Percentiles rank a stretch among this genome's conserved stretches.
These are phyloP conservation scores for Drosophila kanapiae DNA, from an alignment of 1,140 invertebrate genomes.

Conservation along the genomic window DNA sequence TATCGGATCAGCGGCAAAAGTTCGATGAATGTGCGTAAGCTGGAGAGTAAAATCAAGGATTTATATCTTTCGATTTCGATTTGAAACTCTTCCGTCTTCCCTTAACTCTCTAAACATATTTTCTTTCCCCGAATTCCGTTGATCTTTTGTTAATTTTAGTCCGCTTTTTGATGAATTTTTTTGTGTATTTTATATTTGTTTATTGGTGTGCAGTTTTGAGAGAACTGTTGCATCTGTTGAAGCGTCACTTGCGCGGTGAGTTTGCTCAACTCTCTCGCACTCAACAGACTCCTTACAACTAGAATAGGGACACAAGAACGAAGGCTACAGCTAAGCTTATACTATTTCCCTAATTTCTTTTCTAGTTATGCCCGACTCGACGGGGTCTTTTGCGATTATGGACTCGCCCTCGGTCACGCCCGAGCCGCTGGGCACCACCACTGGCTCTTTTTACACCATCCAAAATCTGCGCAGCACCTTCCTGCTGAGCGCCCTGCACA, in stretches of 20 bases:
- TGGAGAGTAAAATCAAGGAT: background rate
- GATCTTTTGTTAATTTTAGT: conserved; percentile 46
- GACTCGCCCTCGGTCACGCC: conserved; percentile 80
- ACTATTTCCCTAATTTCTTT: conserved; percentile 25
- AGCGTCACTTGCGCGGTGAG: conserved; percentile 69
- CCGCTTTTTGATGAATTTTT: conserved; percentile 5
- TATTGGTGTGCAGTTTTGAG: conserved; percentile 59
- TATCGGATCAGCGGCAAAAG: conserved; percentile 87
- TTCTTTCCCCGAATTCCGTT: conserved; percentile 37
- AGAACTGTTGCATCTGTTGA: conserved; percentile 67
- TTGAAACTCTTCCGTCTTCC: background rate
- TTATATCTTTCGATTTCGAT: background rate
- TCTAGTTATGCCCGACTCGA: conserved; percentile 76
- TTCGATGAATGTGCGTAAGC: conserved; percentile 81
- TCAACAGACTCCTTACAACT: conserved; percentile 23
- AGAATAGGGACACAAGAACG: background rate
- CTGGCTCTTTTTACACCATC: conserved; percentile 80
- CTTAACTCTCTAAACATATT: conserved; percentile 24
- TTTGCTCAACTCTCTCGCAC: conserved; percentile 52
- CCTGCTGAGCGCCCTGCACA: conserved; percentile 82
- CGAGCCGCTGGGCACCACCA: conserved; percentile 70
- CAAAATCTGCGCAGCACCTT: conserved; percentile 81
- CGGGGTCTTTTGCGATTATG: conserved; percentile 78
- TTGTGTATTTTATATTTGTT: conserved; percentile 36
- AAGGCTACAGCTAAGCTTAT: background rate